These are phyloP conservation scores for Spheniscus humboldti DNA, from an alignment of 2,797 vertebrate species.

Conservation along the genomic window DNA sequence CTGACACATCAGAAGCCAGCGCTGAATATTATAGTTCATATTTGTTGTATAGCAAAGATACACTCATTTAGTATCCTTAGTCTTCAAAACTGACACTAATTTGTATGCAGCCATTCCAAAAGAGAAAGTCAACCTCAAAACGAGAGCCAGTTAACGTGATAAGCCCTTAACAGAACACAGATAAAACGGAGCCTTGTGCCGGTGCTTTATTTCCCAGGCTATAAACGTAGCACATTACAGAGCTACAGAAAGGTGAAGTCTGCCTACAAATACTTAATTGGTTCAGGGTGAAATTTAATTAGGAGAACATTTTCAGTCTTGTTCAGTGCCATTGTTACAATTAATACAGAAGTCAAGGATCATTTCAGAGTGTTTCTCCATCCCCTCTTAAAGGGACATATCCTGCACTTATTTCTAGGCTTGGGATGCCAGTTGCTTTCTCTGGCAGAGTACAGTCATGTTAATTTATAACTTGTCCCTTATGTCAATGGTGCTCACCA, in stretches of 20 bases:
- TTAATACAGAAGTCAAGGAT: not conserved
- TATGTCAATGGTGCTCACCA: not conserved
- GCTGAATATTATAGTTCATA: slow-evolving; percentile 70
- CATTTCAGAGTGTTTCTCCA: not conserved
- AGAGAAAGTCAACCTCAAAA: slow-evolving; percentile 79
- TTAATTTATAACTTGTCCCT: not conserved
- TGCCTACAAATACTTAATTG: slow-evolving; percentile 4
- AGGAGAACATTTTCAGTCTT: not conserved
- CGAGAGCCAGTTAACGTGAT: slow-evolving; percentile 30
- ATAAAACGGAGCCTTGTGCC: not conserved
- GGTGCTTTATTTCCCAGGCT: slow-evolving; percentile 28
- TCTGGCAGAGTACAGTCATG: not conserved
- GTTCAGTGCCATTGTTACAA: not conserved
- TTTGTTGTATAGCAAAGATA: slow-evolving; percentile 69
- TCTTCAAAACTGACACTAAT: slow-evolving; percentile 70
- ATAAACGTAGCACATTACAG: not conserved
- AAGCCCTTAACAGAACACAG: slow-evolving; percentile 35
- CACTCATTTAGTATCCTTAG: slow-evolving; percentile 67
- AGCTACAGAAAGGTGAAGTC: slow-evolving; percentile 17
- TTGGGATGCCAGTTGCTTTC: not conserved
- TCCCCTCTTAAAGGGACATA: not conserved
- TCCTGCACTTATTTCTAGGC: not conserved
- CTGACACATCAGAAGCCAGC: slow-evolving; percentile 72
- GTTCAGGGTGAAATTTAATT: slow-evolving; percentile 46
- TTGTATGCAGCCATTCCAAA: slow-evolving; percentile 69